phyloP scores from a whole-genome alignment of 1,140 invertebrate species.

The Chrysoperla carnea region DNA sequence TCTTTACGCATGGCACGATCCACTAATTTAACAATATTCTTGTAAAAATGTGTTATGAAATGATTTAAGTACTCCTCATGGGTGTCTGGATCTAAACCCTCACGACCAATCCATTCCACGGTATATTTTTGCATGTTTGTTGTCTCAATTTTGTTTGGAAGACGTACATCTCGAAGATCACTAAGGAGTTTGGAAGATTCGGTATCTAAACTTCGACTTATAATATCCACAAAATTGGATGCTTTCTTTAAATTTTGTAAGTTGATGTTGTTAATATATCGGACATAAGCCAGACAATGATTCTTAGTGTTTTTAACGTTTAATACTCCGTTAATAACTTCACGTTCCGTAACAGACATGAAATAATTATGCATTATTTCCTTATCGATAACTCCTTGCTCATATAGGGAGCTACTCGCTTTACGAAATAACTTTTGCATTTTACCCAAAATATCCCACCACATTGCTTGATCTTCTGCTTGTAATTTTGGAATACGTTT shows the following conservation, averaged over 20 bases:
- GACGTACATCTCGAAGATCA: slow-evolving; percentile 73
- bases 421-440: slow-evolving; percentile 91
- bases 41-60: slow-evolving; percentile 91
- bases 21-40: slow-evolving; percentile 81
- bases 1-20: slow-evolving; percentile 91
- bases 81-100: slow-evolving; percentile 82
- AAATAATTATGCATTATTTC: slow-evolving; percentile 97
- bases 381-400: slow-evolving; percentile 71
- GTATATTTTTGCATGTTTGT: slow-evolving; percentile 83
- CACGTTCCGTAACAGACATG: slow-evolving; percentile 96
- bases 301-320: slow-evolving; percentile 92
- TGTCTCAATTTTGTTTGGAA: slow-evolving; percentile 74
- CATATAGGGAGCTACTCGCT: slow-evolving; percentile 69
- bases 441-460: slow-evolving; percentile 93
- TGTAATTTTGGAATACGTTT: slow-evolving; percentile 90
- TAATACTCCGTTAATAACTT: slow-evolving; percentile 89
- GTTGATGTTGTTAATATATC: slow-evolving; percentile 97
- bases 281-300: slow-evolving; percentile 87
- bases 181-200: slow-evolving; percentile 82
- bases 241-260: slow-evolving; percentile 87
- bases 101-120: slow-evolving; percentile 92
- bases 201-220: slow-evolving; percentile 80
- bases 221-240: slow-evolving; percentile 86
- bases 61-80: slow-evolving; percentile 89
- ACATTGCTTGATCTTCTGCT: slow-evolving; percentile 88